phyloP scores from a whole-genome alignment of 2,113 vertebrate species.

The Sorex fumeus region DNA sequence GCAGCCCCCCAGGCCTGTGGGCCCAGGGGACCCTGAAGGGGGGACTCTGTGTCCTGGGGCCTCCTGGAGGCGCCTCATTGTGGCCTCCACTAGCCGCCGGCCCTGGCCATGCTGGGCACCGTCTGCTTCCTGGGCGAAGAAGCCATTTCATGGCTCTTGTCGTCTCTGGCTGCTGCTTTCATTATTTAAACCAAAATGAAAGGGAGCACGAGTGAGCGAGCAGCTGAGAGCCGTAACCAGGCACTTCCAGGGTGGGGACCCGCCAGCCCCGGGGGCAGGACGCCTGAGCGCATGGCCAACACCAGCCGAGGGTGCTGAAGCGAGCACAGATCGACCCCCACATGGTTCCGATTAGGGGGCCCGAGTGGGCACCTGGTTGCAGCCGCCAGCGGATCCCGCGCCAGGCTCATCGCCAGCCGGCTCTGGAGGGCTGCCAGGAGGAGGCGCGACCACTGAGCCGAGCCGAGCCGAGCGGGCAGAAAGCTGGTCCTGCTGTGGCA shows the following conservation, averaged over 20 bases:
- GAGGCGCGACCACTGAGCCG: neutral
- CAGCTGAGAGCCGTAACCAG: constrained; percentile 70
- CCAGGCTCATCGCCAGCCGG: neutral
- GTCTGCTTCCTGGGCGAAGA: constrained; percentile 58
- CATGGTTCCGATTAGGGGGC: neutral
- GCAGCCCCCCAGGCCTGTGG: too few species aligned
- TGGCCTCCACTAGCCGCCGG: too few species aligned
- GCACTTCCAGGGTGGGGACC: constrained; percentile 26
- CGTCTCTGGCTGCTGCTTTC: constrained; percentile 78
- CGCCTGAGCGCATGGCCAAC: constrained; percentile 75
- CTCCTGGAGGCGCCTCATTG: too few species aligned
- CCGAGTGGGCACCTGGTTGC: accelerated
- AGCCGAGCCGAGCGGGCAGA: neutral
- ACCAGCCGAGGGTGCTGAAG: constrained; percentile 73
- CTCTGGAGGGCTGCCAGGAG: neutral
- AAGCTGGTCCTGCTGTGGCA: neutral
- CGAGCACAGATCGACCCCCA: constrained; percentile 66
- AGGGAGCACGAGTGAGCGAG: constrained; percentile 43
- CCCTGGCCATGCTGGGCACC: constrained; percentile 50
- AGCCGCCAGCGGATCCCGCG: neutral
- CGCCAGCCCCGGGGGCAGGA: constrained; percentile 58
- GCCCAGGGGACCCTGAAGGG: too few species aligned
- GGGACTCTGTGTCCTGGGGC: too few species aligned
- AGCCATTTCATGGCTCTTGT: constrained; percentile 74
- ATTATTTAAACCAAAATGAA: constrained; percentile 82